These are phyloP conservation scores for Sinosuthora webbiana DNA, from an alignment of 2,113 vertebrate genomes.

Conservation along the genomic window DNA sequence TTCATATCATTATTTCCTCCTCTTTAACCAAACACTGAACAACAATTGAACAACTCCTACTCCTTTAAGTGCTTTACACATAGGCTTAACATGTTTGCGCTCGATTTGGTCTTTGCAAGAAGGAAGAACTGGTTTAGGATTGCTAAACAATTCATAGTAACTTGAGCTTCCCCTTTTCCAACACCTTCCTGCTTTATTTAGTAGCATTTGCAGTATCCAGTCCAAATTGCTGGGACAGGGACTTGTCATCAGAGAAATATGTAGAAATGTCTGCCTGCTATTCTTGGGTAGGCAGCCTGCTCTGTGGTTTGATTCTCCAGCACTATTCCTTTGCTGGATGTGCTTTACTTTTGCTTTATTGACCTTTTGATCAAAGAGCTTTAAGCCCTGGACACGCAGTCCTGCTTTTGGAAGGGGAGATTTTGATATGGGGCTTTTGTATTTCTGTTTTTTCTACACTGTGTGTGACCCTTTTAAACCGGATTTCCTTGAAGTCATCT, in stretches of 20 bases:
- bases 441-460: neutral
- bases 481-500: conserved; percentile 38
- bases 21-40: neutral
- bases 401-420: neutral
- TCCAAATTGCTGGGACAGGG: neutral
- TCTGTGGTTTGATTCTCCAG: neutral
- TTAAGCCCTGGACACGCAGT: neutral
- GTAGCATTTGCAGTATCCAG: neutral
- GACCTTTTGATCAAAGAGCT: neutral
- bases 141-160: neutral
- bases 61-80: neutral
- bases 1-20: neutral
- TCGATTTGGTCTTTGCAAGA: neutral
- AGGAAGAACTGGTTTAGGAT: neutral
- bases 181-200: neutral
- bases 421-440: neutral
- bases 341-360: neutral
- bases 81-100: neutral
- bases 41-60: neutral
- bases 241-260: neutral
- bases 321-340: neutral
- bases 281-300: neutral
- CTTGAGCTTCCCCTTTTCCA: neutral
- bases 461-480: neutral
- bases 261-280: neutral